These are phyloP conservation scores for Pangasius macronema DNA, from an alignment of 2,797 vertebrate genomes.

Conservation along the genomic window DNA sequence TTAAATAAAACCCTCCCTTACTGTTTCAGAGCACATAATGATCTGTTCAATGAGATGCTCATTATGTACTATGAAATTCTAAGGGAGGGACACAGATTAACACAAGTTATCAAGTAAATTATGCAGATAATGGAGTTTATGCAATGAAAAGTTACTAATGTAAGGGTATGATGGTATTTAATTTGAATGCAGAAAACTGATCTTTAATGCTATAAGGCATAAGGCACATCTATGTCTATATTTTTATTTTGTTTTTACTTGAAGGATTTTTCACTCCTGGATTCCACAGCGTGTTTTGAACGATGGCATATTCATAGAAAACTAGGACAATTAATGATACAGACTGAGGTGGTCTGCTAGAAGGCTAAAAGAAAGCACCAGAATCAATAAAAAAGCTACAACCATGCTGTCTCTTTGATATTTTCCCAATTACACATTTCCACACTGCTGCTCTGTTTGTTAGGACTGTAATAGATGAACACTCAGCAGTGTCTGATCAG, in stretches of 20 bases:
- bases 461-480: constrained; percentile 81
- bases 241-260: background rate
- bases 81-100: constrained; percentile 12
- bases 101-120: constrained; percentile 8
- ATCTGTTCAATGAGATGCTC: constrained; percentile 11
- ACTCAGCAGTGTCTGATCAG: constrained; percentile 71
- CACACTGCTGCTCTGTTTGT: constrained; percentile 76
- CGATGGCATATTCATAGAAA: constrained; percentile 28
- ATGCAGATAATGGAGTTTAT: constrained; percentile 6
- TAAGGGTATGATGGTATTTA: background rate
- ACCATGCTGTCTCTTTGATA: constrained; percentile 77
- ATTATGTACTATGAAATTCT: constrained; percentile 13
- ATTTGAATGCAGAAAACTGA: background rate
- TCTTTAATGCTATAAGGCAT: background rate
- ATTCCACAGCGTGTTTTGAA: background rate
- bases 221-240: background rate
- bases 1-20: background rate
- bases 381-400: constrained; percentile 78
- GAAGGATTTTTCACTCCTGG: background rate
- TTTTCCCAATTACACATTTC: constrained; percentile 86
- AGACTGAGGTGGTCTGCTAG: constrained; percentile 49
- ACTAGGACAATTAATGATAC: constrained; percentile 41
- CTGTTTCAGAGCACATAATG: background rate
- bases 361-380: constrained; percentile 63
- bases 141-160: constrained; percentile 1